Base-by-base conservation (phyloP, 2,888 invertebrate species). In the Eupithecia tripunctaria region DNA sequence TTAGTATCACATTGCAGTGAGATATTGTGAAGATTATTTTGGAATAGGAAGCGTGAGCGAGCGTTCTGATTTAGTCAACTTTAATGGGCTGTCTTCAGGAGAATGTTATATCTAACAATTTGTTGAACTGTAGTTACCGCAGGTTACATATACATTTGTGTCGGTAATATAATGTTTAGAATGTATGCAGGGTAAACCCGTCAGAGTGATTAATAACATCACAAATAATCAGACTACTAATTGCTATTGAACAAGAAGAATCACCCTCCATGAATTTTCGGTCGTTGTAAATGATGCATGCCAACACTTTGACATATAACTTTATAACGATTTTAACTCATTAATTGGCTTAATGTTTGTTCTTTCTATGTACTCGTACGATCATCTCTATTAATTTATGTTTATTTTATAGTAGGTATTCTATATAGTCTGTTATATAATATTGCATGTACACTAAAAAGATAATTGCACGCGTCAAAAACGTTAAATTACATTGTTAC, bases 1-100 rank as follows among this genome's bases (percentile, higher is more conserved):
- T 80, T 75, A 73, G 77, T 72, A 75, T 78, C 72, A 80, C 67
- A 76, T 78, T 77, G 76, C 75, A 76, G 65, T 74, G 32, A 21
- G 64, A 77, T 77, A 72, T 72, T 25, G 14, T 56, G 41, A 29
- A 47, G 60, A 59, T 73, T 64, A 71, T 47, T 74, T 79, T 70
- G 56, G 64, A 25, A 76, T 73, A 69, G 70, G 78, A 72, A 79
- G 69, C 66, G 60, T 71, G 51, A 51, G 51, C n/a, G n/a, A 43
- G 21, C 7, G 73, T 75, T 76, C 70, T 62, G 43, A 73, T 64
- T 72, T 56, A 41, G 47, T 71, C 25, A 66, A 51, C 56, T 75
- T 75, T 73, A 73, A 76, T 67, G 75, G 70, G 47, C 69, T 76
- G 62, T 70, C 71, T 71, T 68, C 70, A 29, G 32, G 25, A 60